These are phyloP conservation scores for Meda fulgida DNA, from an alignment of 2,797 vertebrate species.

Conservation along the genomic window DNA sequence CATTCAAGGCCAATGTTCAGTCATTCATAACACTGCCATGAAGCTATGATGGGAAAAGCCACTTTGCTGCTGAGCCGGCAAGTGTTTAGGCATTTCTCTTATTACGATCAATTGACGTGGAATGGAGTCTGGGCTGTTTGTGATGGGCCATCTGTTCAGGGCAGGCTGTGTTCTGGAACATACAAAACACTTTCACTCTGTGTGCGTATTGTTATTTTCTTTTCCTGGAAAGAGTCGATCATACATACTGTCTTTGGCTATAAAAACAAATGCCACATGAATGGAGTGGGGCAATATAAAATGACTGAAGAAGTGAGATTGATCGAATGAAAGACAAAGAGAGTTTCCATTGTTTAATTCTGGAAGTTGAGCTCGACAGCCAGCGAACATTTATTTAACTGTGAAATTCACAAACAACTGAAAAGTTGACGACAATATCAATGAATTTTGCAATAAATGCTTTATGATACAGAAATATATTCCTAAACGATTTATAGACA, in stretches of 20 bases:
- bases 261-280: neutral
- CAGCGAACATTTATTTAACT: neutral
- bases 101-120: slow-evolving; percentile 66
- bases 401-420: neutral
- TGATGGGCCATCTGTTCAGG: slow-evolving; percentile 67
- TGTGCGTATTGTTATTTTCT: neutral
- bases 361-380: neutral
- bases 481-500: neutral
- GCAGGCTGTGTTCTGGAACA: slow-evolving; percentile 34
- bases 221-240: slow-evolving; percentile 19
- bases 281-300: neutral
- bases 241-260: neutral
- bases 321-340: neutral
- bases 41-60: slow-evolving; percentile 31
- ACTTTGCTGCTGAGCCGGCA: slow-evolving; percentile 5
- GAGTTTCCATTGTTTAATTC: neutral
- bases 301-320: neutral
- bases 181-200: neutral
- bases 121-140: slow-evolving; percentile 59
- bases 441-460: neutral
- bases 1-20: slow-evolving; percentile 18
- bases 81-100: slow-evolving; percentile 54
- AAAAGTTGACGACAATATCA: neutral
- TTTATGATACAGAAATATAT: neutral
- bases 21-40: slow-evolving; percentile 1